phyloP scores from a whole-genome alignment of 35 echinoderm and acorn worm species.

The Patiria miniata region DNA sequence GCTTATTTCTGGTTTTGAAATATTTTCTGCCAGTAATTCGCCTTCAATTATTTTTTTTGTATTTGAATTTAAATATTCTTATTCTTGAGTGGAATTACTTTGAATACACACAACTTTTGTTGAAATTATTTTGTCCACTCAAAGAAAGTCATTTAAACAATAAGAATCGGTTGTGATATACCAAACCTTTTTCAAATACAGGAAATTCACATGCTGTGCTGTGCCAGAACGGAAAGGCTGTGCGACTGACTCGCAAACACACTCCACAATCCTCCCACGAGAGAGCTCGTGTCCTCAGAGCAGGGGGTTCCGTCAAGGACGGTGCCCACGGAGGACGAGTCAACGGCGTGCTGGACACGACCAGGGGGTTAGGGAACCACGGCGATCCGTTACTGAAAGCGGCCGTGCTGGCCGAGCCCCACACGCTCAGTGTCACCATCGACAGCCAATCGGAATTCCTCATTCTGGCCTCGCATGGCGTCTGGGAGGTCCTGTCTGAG shows the following conservation, averaged over 20 bases:
- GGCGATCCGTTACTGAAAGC: slow-evolving; percentile 88
- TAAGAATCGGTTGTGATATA: neutral
- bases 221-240: slow-evolving; percentile 76
- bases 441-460: slow-evolving; percentile 93
- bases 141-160: too few species aligned
- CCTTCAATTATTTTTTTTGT: too few species aligned
- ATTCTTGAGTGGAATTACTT: too few species aligned
- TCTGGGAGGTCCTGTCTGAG: slow-evolving; percentile 85
- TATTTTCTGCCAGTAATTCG: too few species aligned
- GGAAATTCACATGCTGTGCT: slow-evolving; percentile 91
- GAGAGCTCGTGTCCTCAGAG: slow-evolving; percentile 55
- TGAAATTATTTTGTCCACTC: too few species aligned
- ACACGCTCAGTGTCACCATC: slow-evolving; percentile 76
- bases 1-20: too few species aligned
- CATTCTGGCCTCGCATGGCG: slow-evolving; percentile 80
- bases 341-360: slow-evolving; percentile 92
- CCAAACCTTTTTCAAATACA: slow-evolving; percentile 33
- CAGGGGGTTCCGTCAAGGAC: slow-evolving; percentile 67
- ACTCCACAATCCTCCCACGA: slow-evolving; percentile 64
- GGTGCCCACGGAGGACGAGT: slow-evolving; percentile 64
- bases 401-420: slow-evolving; percentile 83
- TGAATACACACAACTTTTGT: too few species aligned
- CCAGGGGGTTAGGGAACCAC: slow-evolving; percentile 93
- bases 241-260: slow-evolving; percentile 75
- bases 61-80: too few species aligned